Conservation (phyloP, 2,113 vertebrate genomes). For the Leuciscus idus region DNA sequence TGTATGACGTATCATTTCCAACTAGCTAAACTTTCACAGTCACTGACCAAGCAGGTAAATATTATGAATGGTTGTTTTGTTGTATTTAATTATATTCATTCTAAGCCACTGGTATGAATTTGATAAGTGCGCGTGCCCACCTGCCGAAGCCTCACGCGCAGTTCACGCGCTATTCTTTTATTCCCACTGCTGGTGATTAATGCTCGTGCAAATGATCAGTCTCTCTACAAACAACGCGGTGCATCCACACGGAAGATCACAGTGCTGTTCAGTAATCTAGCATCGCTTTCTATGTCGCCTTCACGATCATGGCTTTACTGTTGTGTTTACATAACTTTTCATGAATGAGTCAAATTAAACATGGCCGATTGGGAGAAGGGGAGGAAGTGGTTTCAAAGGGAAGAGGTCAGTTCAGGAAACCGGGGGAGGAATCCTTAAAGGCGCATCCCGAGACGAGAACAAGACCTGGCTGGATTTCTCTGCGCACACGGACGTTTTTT, state of each 20-base stretch:
- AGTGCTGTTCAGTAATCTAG: slow-evolving; percentile 9
- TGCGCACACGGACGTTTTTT: neutral
- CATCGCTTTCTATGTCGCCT: slow-evolving; percentile 39
- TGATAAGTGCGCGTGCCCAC: slow-evolving; percentile 29
- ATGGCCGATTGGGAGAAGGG: slow-evolving; percentile 77
- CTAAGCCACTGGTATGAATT: neutral
- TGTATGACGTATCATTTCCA: neutral
- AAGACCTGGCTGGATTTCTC: neutral
- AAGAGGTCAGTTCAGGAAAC: slow-evolving; percentile 77
- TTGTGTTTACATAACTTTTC: slow-evolving; percentile 75
- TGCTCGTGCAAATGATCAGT: neutral
- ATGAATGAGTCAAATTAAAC: slow-evolving; percentile 77
- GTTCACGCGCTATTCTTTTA: slow-evolving; percentile 27
- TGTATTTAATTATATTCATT: neutral
- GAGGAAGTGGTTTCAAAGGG: slow-evolving; percentile 83
- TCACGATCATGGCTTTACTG: slow-evolving; percentile 31
- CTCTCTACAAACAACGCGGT: neutral
- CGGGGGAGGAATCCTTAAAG: slow-evolving; percentile 67
- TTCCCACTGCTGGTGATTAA: slow-evolving; percentile 29
- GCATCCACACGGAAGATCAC: slow-evolving; percentile 1
- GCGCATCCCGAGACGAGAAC: slow-evolving; percentile 32
- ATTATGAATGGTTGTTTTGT: neutral
- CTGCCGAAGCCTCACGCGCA: slow-evolving; percentile 27
- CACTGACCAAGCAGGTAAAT: neutral
- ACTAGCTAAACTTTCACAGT: neutral